These are phyloP conservation scores for Pardosa pseudoannulata DNA, from an alignment of 2,888 invertebrate genomes.

Conservation along the genomic window DNA sequence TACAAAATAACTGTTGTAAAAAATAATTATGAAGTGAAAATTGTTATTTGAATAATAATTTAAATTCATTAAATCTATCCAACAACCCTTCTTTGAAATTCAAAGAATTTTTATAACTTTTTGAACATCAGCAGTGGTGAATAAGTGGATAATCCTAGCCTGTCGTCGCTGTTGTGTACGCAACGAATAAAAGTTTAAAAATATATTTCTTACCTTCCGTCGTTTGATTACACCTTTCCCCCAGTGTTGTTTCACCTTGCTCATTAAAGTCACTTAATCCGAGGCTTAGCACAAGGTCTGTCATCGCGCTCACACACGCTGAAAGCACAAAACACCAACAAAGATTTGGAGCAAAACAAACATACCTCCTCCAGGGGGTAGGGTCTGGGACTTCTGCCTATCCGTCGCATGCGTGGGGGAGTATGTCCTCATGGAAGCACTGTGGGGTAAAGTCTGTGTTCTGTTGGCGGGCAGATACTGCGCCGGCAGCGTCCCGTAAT, in stretches of 20 bases:
- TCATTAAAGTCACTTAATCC: neutral
- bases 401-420: conserved; percentile 72
- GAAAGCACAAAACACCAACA: neutral
- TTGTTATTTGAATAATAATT: too few species aligned
- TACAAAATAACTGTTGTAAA: too few species aligned
- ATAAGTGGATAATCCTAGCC: too few species aligned
- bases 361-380: conserved; percentile 73
- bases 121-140: too few species aligned
- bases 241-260: neutral
- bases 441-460: conserved; percentile 74
- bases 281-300: neutral
- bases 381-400: conserved; percentile 72
- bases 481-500: conserved; percentile 73
- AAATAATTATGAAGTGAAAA: too few species aligned
- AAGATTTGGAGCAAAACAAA: neutral
- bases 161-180: too few species aligned
- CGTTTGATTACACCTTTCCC: neutral
- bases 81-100: too few species aligned
- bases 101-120: too few species aligned
- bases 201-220: conserved; percentile 18
- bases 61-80: too few species aligned
- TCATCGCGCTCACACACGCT: neutral
- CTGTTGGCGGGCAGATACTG: conserved; percentile 71
- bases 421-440: conserved; percentile 73
- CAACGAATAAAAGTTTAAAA: neutral